These are phyloP conservation scores for Magallana angulata DNA, from an alignment of 1,140 invertebrate species.

Conservation along the genomic window DNA sequence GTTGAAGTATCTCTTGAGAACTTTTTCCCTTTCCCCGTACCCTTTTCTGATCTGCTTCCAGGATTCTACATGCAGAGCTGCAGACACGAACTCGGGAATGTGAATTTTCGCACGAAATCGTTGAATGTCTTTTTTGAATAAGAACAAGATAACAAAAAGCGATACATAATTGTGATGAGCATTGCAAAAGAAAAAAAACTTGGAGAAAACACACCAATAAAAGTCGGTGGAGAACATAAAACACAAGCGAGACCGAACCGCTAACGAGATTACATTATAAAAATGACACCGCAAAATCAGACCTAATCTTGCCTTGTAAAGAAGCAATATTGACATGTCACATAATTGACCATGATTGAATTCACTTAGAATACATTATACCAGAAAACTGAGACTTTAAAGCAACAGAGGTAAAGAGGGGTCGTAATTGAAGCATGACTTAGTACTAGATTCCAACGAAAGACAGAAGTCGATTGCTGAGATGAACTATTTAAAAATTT, in stretches of 20 bases:
- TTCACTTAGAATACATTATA: not conserved
- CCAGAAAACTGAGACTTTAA: not conserved
- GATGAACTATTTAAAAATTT: conserved; percentile 38
- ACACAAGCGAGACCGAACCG: not conserved
- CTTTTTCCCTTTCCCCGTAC: not conserved
- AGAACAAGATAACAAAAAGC: conserved; percentile 32
- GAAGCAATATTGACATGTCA: not conserved
- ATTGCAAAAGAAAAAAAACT: conserved; percentile 5
- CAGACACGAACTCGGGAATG: not conserved
- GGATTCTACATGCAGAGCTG: not conserved
- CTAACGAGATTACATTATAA: conserved; percentile 34
- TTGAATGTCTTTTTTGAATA: conserved; percentile 37
- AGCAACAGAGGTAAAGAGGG: not conserved
- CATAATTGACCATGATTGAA: not conserved
- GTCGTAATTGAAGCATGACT: conserved; percentile 16
- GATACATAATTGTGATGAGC: conserved; percentile 28
- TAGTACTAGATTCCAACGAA: conserved; percentile 5
- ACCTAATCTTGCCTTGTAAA: conserved; percentile 1
- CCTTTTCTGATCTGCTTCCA: not conserved
- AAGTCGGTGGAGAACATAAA: conserved; percentile 18
- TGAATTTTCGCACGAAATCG: conserved; percentile 33
- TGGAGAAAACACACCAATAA: not conserved
- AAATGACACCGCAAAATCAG: not conserved
- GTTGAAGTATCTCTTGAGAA: not conserved
- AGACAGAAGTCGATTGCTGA: conserved; percentile 12